phyloP scores from a whole-genome alignment of 2,888 invertebrate genomes.

The Monochamus alternatus region DNA sequence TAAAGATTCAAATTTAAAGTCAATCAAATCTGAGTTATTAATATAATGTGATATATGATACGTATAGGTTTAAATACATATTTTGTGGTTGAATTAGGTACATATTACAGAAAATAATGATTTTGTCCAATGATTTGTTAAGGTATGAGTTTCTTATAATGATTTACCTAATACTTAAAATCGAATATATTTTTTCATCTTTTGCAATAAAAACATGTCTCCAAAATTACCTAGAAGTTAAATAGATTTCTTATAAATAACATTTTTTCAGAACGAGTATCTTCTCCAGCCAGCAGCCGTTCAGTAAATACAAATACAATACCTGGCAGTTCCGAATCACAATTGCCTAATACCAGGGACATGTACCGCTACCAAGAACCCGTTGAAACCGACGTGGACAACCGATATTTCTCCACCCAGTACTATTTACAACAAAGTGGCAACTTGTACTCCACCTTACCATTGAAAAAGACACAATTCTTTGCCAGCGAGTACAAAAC shows the following conservation, averaged over 20 bases:
- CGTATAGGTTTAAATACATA: no score
- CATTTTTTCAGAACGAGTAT: conserved; percentile 66
- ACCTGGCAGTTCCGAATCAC: conserved; percentile 58
- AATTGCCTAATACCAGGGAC: conserved; percentile 44
- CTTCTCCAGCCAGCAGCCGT: conserved; percentile 52
- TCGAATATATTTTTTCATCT: no score
- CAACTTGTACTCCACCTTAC: conserved; percentile 69
- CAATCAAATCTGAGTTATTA: no score
- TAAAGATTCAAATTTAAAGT: no score
- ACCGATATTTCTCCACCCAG: conserved; percentile 54
- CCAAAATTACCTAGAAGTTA: no score
- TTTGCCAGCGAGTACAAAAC: conserved; percentile 67
- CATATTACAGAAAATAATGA: no score
- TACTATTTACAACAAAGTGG: conserved; percentile 59
- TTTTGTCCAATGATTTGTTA: no score
- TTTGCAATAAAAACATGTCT: no score
- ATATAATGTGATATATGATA: no score
- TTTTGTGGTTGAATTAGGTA: no score
- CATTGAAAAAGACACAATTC: conserved; percentile 70
- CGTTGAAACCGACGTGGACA: conserved; percentile 51
- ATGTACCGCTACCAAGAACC: conserved; percentile 60
- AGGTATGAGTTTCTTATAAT: no score
- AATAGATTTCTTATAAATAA: neutral
- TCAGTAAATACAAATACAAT: conserved; percentile 49
- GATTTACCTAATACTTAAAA: no score